Conservation (phyloP, 2,888 invertebrate species). For the Vannuccia rotundouncinata region DNA sequence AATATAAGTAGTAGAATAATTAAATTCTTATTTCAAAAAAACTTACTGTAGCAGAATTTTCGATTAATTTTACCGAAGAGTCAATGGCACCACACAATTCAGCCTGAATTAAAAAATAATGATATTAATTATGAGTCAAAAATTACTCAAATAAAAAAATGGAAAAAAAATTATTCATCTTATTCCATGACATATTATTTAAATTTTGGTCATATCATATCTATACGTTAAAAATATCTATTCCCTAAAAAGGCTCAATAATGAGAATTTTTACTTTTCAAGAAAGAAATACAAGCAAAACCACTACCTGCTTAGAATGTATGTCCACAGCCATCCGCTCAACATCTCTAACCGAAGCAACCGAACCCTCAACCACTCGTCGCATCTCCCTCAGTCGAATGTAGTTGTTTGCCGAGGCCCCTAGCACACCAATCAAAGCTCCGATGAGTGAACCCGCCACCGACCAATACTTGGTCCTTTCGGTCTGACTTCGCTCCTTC, state of each 20-base stretch:
- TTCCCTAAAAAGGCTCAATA: no score
- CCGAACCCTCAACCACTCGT: slow-evolving; percentile 61
- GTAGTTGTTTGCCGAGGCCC: slow-evolving; percentile 65
- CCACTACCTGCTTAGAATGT: neutral
- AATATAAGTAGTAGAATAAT: neutral
- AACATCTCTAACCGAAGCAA: slow-evolving; percentile 30
- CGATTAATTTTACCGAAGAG: neutral
- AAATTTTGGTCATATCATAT: no score
- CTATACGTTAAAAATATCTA: no score
- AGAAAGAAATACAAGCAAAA: no score
- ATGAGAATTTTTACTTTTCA: no score
- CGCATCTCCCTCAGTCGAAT: slow-evolving; percentile 65
- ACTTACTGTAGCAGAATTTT: neutral
- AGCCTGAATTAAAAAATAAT: neutral
- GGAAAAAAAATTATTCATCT: no score
- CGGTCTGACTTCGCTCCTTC: slow-evolving; percentile 71
- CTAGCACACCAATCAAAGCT: slow-evolving; percentile 63
- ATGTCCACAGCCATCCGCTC: neutral
- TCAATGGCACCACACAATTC: neutral
- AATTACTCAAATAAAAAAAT: neutral
- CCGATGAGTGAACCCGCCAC: slow-evolving; percentile 68
- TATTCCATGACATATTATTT: no score
- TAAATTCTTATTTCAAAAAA: neutral
- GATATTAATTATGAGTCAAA: neutral
- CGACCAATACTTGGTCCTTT: slow-evolving; percentile 77